Evolutionary conservation across 2,797 vertebrate species (phyloP).

Genomic region (Enteromius unitaeniatus): DNA sequence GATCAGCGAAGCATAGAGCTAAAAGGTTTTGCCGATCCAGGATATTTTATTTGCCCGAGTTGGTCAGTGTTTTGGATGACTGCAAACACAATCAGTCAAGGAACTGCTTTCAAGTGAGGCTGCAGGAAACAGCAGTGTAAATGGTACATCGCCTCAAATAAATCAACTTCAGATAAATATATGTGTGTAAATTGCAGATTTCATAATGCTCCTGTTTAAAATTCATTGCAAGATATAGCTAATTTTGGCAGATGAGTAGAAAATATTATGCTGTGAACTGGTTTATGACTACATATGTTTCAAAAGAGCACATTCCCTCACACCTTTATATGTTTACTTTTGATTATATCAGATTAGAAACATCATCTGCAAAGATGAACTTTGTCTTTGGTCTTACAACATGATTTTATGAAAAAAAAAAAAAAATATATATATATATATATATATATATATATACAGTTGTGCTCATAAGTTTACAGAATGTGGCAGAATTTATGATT

Average conservation of each 20-base stretch:
- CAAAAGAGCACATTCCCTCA: background rate
- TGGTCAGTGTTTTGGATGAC: slow-evolving; percentile 4
- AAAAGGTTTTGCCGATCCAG: background rate
- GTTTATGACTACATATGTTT: background rate
- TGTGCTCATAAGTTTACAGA: no score
- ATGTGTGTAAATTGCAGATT: background rate
- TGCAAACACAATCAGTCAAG: slow-evolving; percentile 22
- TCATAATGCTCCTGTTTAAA: background rate
- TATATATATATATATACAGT: no score
- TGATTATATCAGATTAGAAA: background rate
- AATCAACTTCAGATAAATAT: slow-evolving; percentile 7
- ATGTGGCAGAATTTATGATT: no score
- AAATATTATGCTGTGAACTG: background rate
- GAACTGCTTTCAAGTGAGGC: slow-evolving; percentile 15
- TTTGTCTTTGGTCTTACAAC: background rate
- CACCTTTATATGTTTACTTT: background rate
- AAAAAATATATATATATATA: no score
- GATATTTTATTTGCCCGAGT: background rate
- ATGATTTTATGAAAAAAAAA: background rate
- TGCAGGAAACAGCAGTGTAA: slow-evolving; percentile 14
- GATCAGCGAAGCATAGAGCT: background rate
- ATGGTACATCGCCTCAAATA: background rate
- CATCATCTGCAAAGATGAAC: background rate
- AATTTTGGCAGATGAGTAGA: background rate
- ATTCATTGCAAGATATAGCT: background rate